Percentiles rank a stretch among this genome's conserved stretches.
Conservation (phyloP, 2,797 vertebrate species). For the Telmatherina bonti region DNA sequence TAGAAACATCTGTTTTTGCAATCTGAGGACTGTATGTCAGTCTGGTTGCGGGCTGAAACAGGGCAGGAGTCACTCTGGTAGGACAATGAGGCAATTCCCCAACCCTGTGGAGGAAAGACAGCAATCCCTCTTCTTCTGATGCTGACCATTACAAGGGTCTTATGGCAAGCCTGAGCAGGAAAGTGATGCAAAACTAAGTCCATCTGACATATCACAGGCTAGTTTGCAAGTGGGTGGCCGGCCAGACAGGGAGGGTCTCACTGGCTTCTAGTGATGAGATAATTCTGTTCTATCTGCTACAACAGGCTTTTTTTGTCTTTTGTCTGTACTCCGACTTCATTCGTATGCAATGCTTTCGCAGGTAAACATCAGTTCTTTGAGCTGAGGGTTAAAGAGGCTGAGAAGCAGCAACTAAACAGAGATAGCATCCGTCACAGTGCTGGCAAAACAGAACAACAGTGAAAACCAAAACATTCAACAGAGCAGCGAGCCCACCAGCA, state of each 20-base stretch:
- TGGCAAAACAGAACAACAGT: background rate
- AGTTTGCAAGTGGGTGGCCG: conserved; percentile 71
- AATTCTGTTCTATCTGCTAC: conserved; percentile 34
- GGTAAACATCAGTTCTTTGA: conserved; percentile 33
- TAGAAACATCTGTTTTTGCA: conserved; percentile 68
- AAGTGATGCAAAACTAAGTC: conserved; percentile 63
- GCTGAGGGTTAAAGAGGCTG: conserved; percentile 30
- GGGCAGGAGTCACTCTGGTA: conserved; percentile 24
- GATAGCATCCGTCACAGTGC: conserved; percentile 19
- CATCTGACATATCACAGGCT: conserved; percentile 58
- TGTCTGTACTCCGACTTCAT: conserved; percentile 11
- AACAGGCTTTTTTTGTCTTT: conserved; percentile 1
- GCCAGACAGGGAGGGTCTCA: conserved; percentile 16
- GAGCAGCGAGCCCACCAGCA: background rate
- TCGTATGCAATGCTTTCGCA: conserved; percentile 22
- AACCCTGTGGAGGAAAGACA: conserved; percentile 47
- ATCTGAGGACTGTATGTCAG: conserved; percentile 47
- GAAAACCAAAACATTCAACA: conserved; percentile 16
- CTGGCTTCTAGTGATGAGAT: conserved; percentile 42
- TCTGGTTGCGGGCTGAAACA: conserved; percentile 35
- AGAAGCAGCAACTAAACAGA: conserved; percentile 21
- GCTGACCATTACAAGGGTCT: conserved; percentile 43
- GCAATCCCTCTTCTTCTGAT: conserved; percentile 50
- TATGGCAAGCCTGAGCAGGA: conserved; percentile 40
- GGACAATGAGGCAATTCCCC: conserved; percentile 23